Evolutionary conservation across 2,888 invertebrate species (phyloP).

Genomic region (Xanthia togata): DNA sequence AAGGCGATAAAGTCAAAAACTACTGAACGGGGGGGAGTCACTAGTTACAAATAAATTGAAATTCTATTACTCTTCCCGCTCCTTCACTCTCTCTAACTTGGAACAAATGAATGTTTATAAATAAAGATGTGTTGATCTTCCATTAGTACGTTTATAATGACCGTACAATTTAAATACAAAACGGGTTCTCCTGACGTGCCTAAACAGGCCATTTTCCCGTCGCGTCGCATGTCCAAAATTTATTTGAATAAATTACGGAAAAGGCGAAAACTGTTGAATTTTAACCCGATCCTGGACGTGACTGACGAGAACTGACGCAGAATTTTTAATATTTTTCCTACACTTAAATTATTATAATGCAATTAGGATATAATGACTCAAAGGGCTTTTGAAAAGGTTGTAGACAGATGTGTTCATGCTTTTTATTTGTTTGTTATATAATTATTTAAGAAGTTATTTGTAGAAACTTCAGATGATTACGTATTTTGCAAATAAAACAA

Average conservation of each 20-base stretch:
- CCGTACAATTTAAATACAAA: conserved; percentile 68
- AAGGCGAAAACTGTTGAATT: conserved; percentile 85
- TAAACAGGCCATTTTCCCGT: conserved; percentile 80
- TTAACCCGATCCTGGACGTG: conserved; percentile 81
- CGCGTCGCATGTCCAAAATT: conserved; percentile 84
- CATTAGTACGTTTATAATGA: conserved; percentile 64
- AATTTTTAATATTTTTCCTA: conserved; percentile 74
- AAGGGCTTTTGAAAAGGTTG: conserved; percentile 55
- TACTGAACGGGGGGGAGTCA: no score
- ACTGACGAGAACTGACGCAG: conserved; percentile 67
- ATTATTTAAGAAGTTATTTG: neutral
- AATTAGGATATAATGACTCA: conserved; percentile 66
- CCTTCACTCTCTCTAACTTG: conserved; percentile 3
- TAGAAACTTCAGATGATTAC: neutral
- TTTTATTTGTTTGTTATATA: conserved; percentile 26
- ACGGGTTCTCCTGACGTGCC: conserved; percentile 67
- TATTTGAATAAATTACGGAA: conserved; percentile 87
- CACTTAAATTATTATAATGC: conserved; percentile 72
- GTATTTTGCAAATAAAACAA: neutral
- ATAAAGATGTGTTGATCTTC: conserved; percentile 64
- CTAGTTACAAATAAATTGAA: conserved; percentile 6
- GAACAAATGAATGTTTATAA: conserved; percentile 54
- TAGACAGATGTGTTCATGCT: conserved; percentile 33
- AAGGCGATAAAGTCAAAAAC: no score
- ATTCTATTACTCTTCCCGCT: conserved; percentile 5